Conservation (phyloP, 2,888 invertebrate species). For the Microplitis deprimator region DNA sequence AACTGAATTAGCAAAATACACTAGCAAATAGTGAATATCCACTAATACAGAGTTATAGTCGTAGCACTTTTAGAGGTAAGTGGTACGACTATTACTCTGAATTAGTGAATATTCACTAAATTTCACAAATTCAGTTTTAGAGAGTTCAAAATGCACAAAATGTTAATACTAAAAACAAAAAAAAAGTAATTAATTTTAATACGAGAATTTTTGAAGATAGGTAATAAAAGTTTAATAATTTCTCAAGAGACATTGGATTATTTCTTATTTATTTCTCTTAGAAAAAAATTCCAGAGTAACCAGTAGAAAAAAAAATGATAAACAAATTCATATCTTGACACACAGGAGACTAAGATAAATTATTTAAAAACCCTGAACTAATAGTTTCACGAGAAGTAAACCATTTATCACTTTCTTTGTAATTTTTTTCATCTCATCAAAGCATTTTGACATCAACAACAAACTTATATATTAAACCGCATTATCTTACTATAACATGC, state of each 20-base stretch:
- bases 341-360: slow-evolving; percentile 52
- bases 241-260: not conserved
- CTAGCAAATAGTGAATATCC: too few relatives aligned
- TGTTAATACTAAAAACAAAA: too few relatives aligned
- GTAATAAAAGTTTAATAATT: not conserved
- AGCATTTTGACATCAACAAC: slow-evolving; percentile 37
- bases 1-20: too few relatives aligned
- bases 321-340: slow-evolving; percentile 21
- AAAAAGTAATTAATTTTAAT: too few relatives aligned
- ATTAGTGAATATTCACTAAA: too few relatives aligned
- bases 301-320: not conserved
- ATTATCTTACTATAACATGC: slow-evolving; percentile 39
- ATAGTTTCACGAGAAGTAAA: slow-evolving; percentile 39
- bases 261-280: not conserved
- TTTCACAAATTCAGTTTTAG: too few relatives aligned
- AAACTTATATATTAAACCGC: slow-evolving; percentile 46
- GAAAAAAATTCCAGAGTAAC: not conserved
- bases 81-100: too few relatives aligned
- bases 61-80: too few relatives aligned
- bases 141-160: too few relatives aligned
- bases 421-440: slow-evolving; percentile 52
- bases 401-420: slow-evolving; percentile 57
- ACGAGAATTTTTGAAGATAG: too few relatives aligned
- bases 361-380: slow-evolving; percentile 39
- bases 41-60: too few relatives aligned